Conservation (phyloP, 2,888 invertebrate species). For the Ichneumoninae sp. region DNA sequence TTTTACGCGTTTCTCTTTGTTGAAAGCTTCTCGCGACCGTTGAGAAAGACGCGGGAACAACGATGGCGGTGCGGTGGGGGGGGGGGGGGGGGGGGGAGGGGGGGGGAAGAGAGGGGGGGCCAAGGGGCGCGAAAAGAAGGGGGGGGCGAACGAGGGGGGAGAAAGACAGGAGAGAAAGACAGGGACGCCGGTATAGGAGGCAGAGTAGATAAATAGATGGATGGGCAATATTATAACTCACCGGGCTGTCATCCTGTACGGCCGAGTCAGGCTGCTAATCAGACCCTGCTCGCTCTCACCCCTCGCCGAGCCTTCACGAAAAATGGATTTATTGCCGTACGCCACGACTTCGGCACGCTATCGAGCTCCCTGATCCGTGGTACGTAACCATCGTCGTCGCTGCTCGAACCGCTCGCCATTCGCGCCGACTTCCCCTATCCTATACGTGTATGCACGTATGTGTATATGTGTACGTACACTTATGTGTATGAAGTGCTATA, state of each 20-base stretch:
- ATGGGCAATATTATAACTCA: conserved; percentile 85
- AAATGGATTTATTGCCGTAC: conserved; percentile 84
- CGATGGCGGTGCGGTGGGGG: not conserved
- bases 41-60: conserved; percentile 69
- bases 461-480: too few relatives aligned
- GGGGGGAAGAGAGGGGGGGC: conserved; percentile 55
- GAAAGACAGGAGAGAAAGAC: conserved; percentile 59
- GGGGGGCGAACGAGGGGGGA: conserved; percentile 64
- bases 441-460: conserved; percentile 6
- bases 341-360: conserved; percentile 85
- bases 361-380: conserved; percentile 84
- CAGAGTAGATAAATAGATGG: conserved; percentile 84
- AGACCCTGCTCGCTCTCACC: conserved; percentile 81
- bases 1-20: conserved; percentile 65
- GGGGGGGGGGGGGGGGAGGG: not conserved
- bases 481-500: conserved; percentile 4
- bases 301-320: conserved; percentile 83
- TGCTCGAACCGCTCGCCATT: conserved; percentile 64
- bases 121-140: conserved; percentile 63
- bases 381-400: conserved; percentile 78
- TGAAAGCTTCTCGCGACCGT: conserved; percentile 64
- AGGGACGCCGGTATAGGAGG: conserved; percentile 52
- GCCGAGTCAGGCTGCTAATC: conserved; percentile 84
- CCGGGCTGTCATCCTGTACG: conserved; percentile 84
- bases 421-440: conserved; percentile 60